phyloP scores from a whole-genome alignment of 2,888 invertebrate genomes.

The Amphipyra tragopoginis region DNA sequence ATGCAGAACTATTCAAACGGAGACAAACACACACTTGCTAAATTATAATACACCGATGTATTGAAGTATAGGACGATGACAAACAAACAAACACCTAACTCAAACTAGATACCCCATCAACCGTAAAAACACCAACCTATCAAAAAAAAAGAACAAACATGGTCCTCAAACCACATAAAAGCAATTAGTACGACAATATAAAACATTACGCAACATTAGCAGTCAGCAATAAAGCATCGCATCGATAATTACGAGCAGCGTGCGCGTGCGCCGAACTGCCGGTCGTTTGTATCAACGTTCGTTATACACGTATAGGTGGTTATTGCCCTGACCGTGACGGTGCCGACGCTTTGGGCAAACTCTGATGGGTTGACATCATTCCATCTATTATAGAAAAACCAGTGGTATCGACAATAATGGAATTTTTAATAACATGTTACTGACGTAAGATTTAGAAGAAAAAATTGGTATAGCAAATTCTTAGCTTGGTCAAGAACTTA shows the following conservation, averaged over 20 bases:
- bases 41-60: slow-evolving; percentile 1
- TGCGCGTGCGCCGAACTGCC: slow-evolving; percentile 56
- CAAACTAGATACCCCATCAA: slow-evolving; percentile 1
- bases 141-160: slow-evolving; percentile 20
- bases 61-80: not conserved
- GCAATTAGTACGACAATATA: slow-evolving; percentile 56
- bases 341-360: slow-evolving; percentile 45
- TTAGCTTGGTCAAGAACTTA: too few species aligned
- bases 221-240: slow-evolving; percentile 55
- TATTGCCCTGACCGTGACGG: slow-evolving; percentile 67
- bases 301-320: slow-evolving; percentile 62
- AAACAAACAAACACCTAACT: slow-evolving; percentile 3
- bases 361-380: slow-evolving; percentile 55
- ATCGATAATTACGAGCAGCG: slow-evolving; percentile 63
- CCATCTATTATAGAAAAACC: slow-evolving; percentile 26
- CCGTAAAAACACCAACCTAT: slow-evolving; percentile 14
- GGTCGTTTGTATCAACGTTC: slow-evolving; percentile 55
- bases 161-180: slow-evolving; percentile 23
- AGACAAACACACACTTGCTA: slow-evolving; percentile 5
- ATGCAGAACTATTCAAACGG: slow-evolving; percentile 15
- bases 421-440: slow-evolving; percentile 12
- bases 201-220: slow-evolving; percentile 64
- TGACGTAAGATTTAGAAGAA: not conserved
- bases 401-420: slow-evolving; percentile 11
- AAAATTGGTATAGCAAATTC: not conserved